Percentiles rank a stretch among this genome's conserved stretches.
These are phyloP conservation scores for Drosophila fuyamai DNA, from an alignment of 1,140 invertebrate genomes.

Conservation along the genomic window DNA sequence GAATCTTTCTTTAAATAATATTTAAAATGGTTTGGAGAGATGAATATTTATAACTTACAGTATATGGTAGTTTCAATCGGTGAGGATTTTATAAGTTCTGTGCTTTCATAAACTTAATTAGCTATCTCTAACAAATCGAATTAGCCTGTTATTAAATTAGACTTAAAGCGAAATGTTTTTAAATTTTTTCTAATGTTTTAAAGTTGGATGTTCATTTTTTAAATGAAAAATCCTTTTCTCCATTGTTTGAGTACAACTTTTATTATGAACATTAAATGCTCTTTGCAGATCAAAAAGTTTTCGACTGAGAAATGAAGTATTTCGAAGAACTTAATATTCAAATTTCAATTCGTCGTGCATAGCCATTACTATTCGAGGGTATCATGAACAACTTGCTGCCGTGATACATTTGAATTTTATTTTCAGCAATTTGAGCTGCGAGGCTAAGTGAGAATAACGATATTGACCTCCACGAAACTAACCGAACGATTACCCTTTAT, in stretches of 20 bases:
- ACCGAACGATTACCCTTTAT: slow-evolving; percentile 36
- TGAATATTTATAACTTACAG: too few relatives aligned
- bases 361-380: not conserved
- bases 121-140: not conserved
- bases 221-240: not conserved
- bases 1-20: too few relatives aligned
- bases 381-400: slow-evolving; percentile 20
- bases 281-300: too few relatives aligned
- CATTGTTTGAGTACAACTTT: too few relatives aligned
- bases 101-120: not conserved
- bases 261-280: too few relatives aligned
- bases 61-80: too few relatives aligned
- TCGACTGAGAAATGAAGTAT: not conserved
- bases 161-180: not conserved
- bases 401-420: slow-evolving; percentile 45
- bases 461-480: slow-evolving; percentile 40
- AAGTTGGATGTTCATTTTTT: not conserved
- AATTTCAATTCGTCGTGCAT: slow-evolving; percentile 1
- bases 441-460: slow-evolving; percentile 43
- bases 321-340: not conserved
- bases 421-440: slow-evolving; percentile 35
- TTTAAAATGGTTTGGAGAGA: too few relatives aligned
- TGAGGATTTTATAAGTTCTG: too few relatives aligned
- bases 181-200: not conserved
- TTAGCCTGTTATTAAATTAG: not conserved